A percentile compares a stretch with the other conserved stretches of the same genome.
Conservation (phyloP, 1,140 invertebrate genomes). For the Mycetomoellerius zeteki region DNA sequence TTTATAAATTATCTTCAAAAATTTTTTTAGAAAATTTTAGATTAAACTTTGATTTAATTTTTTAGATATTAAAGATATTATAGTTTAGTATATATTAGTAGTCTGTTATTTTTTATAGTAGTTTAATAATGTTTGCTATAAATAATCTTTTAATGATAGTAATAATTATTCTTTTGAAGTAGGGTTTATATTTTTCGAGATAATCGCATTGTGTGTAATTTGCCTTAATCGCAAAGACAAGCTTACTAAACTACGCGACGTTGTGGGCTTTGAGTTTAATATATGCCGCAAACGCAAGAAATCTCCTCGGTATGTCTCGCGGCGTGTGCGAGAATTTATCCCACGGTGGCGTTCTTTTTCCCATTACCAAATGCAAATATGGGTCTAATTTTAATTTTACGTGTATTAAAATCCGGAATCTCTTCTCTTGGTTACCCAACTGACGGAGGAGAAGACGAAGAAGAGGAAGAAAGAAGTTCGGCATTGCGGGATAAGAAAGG, state of each 20-base stretch:
- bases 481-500: slow-evolving; percentile 70
- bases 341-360: slow-evolving; percentile 83
- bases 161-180: slow-evolving; percentile 17
- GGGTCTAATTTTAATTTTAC: slow-evolving; percentile 89
- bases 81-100: background rate
- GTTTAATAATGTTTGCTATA: background rate
- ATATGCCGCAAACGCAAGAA: slow-evolving; percentile 62
- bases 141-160: slow-evolving; percentile 29
- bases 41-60: background rate
- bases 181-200: slow-evolving; percentile 33
- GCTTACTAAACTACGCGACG: slow-evolving; percentile 50
- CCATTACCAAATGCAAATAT: slow-evolving; percentile 89
- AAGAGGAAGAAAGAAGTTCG: slow-evolving; percentile 52
- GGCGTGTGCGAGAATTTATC: slow-evolving; percentile 59
- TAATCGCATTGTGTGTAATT: slow-evolving; percentile 51
- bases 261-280: slow-evolving; percentile 63
- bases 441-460: slow-evolving; percentile 79
- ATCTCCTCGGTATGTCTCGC: slow-evolving; percentile 61
- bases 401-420: slow-evolving; percentile 87
- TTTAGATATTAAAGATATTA: background rate
- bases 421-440: slow-evolving; percentile 83
- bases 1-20: background rate
- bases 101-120: background rate
- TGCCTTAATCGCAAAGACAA: slow-evolving; percentile 56
- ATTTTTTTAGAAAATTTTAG: background rate